Base-by-base conservation (phyloP, 2,888 invertebrate species). In the Chelonus formosanus region DNA sequence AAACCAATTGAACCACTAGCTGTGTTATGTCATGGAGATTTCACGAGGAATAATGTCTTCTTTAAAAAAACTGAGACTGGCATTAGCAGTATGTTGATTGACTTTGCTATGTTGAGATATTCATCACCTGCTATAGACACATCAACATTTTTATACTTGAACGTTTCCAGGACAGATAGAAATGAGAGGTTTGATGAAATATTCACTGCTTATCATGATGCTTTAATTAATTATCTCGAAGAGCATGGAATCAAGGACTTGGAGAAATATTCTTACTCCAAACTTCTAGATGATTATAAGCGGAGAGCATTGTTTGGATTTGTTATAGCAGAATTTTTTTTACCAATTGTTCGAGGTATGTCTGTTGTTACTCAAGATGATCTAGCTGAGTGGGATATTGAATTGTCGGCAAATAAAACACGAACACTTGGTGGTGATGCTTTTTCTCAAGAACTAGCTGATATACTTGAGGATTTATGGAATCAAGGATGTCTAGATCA, bases 1-100 rank as follows among this genome's bases (percentile, higher is more conserved):
- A 6, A 71, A 10, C 71, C 77, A 0, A 63, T 66, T 0, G 82
- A 82, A 52, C 81, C 81, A 2, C 58, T 83, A 0, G 76, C 81
- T 2, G 78, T 77, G 0, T 7, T 83, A 2, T 77, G 80, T 61
- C 82, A 83, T 56, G 83, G 82, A 0, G 83, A 82, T 48, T 79
- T 77, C 48, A 78, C 81, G 0, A 67, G 76, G 43, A 78, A 79
- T 60, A 83, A 83, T 57, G 55, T 74, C 3, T 65, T 83, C 7
- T 82, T 76, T 57, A 72, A 73, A 4, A 53, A 60, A 40, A 65
- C 31, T 4, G 63, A 58, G 6, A 70, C 52, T 0, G 43, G 68
- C 3, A 5, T 73, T 1, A 67, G 70, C 10, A 70, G 70, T 1
- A 73, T 71, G 64, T 31, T 79, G 6, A 71, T 79, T 32, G 79